These are phyloP conservation scores for Oscheius sp. DNA, from an alignment of 1,140 invertebrate species.

Conservation along the genomic window DNA sequence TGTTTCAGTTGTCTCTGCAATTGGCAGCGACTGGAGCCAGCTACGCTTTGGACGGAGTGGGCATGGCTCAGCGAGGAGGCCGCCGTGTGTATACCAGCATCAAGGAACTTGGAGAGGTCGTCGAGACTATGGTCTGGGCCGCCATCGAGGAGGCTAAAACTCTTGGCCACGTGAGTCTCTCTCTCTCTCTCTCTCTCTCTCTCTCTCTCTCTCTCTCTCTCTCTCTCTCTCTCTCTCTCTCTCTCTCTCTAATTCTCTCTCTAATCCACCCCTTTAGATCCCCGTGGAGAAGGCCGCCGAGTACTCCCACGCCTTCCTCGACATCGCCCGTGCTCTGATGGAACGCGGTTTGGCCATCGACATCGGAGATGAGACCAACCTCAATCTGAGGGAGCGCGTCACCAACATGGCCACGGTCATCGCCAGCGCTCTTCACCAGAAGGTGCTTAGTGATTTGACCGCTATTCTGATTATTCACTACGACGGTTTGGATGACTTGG, in stretches of 20 bases:
- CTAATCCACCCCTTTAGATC: not conserved
- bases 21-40: not conserved
- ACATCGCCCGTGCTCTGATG: conserved; percentile 9
- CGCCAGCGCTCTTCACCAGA: too few species aligned
- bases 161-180: conserved; percentile 1
- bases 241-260: too few species aligned
- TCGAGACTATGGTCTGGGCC: conserved; percentile 8
- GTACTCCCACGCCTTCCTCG: conserved; percentile 2
- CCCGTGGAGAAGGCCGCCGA: conserved; percentile 19
- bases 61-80: not conserved
- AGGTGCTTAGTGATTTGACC: not conserved
- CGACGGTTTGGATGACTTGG: too few species aligned
- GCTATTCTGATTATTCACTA: not conserved
- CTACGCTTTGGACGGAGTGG: conserved; percentile 6
- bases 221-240: too few species aligned
- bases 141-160: conserved; percentile 13
- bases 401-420: conserved; percentile 11
- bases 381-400: conserved; percentile 1
- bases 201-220: too few species aligned
- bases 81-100: not conserved
- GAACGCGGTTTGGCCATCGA: not conserved
- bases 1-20: not conserved
- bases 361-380: not conserved
- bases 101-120: conserved; percentile 7
- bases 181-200: too few species aligned